Base-by-base conservation (phyloP, 1,140 invertebrate genomes). In the Tetranychus urticae region DNA sequence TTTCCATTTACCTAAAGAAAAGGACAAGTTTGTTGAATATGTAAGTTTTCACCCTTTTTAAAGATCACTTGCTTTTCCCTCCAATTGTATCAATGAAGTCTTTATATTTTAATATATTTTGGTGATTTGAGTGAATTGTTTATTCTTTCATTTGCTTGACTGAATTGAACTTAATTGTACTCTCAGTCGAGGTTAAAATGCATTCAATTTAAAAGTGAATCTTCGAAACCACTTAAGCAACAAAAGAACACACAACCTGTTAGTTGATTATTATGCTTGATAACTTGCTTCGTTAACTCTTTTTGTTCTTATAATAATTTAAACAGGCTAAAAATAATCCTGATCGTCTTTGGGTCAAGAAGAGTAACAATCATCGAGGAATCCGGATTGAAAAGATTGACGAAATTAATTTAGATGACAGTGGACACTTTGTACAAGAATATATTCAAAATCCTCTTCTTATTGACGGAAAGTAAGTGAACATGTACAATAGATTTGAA, bases 341-440 rank as follows among this genome's bases (percentile, higher is more conserved):
- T 1, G 68, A 82, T 1, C 80, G 81, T 47, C 70, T 80, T 56
- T 97, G 92, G 76, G 83, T 97, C 3, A 83, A 90, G 70, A 97
- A 97, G 70, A 83, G 84, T 65, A 94, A 92, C 69, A 82, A 83
- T 66, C 92, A 97, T 70, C 76, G 92, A 61, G 85, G 87, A 31
- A 89, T 97, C 31, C 77, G 79, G 66, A 82, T 97, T 34, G 78
- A 81, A 66, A 77, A 79, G 57, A 72, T 83, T 8, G 71, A 74
- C 3, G 78, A 85, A 46, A 75, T 93, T 12, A 79, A 90, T 72
- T 71, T 91, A 33, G 74, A 77, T n/a, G 75, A 75, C 50, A 76
- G 78, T 52, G 83, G 81, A 36, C 84, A 82, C 42, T 97, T 97
- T 72, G 77, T 97, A 1, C 92, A 97, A 69, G 84, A 92, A 70